Percentiles rank a stretch among this genome's conserved stretches.
phyloP scores from a whole-genome alignment of 2,888 invertebrate species.

The Ennomos quercinarius region DNA sequence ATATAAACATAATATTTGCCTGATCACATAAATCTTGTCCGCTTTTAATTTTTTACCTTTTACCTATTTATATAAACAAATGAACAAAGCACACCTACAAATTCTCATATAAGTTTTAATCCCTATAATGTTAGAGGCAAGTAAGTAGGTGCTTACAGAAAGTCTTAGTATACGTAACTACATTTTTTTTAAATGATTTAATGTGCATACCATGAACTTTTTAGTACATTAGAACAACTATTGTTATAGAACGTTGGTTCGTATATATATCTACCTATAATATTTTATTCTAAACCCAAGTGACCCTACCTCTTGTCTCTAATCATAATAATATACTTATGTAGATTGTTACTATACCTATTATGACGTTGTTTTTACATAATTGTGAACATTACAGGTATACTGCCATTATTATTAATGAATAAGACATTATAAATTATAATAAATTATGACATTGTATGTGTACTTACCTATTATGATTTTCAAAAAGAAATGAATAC shows the following conservation, averaged over 20 bases:
- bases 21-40: slow-evolving; percentile 1
- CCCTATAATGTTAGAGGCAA: slow-evolving; percentile 9
- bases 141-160: background rate
- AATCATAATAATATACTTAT: too few relatives aligned
- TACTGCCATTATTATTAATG: slow-evolving; percentile 29
- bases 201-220: too few relatives aligned
- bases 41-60: background rate
- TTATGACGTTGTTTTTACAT: slow-evolving; percentile 21
- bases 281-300: too few relatives aligned
- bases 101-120: slow-evolving; percentile 1
- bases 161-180: background rate
- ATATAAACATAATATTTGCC: background rate
- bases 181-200: slow-evolving; percentile 5
- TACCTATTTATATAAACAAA: background rate
- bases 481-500: slow-evolving; percentile 36
- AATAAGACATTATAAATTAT: slow-evolving; percentile 23
- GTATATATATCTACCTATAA: too few relatives aligned
- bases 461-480: slow-evolving; percentile 20
- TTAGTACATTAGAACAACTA: too few relatives aligned
- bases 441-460: slow-evolving; percentile 22
- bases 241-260: too few relatives aligned
- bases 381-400: slow-evolving; percentile 27
- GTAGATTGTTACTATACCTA: background rate
- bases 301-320: slow-evolving; percentile 2
- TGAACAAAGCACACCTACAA: background rate